phyloP scores from a whole-genome alignment of 2,888 invertebrate species.

The Seladonia tumulorum region DNA sequence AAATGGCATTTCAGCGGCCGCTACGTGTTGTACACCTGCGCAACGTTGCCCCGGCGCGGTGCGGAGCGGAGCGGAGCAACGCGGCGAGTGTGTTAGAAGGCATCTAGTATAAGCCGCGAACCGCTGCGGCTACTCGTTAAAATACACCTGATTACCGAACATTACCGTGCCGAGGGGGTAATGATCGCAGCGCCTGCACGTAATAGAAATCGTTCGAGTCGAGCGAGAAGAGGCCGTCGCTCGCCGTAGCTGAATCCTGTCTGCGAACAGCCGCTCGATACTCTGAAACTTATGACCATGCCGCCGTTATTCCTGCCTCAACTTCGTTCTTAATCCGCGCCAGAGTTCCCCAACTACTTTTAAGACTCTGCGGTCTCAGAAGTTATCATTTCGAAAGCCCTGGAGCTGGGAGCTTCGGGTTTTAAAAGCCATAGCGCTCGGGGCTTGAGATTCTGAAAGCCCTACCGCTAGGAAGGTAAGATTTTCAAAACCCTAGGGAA shows the following conservation, averaged over 20 bases:
- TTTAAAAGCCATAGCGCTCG: no score
- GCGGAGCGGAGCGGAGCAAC: no score
- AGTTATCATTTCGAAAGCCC: no score
- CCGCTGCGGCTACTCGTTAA: constrained; percentile 67
- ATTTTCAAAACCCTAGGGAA: no score
- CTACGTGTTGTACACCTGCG: constrained; percentile 42
- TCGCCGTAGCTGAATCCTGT: background rate
- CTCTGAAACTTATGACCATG: background rate
- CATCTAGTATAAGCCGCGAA: constrained; percentile 55
- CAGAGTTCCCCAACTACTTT: background rate
- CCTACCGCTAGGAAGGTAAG: no score
- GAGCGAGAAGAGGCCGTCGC: constrained; percentile 32
- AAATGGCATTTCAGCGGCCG: constrained; percentile 64
- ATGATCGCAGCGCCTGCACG: constrained; percentile 64
- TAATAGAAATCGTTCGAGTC: constrained; percentile 66
- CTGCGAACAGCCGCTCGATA: background rate
- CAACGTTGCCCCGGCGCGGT: constrained; percentile 11
- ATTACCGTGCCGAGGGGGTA: constrained; percentile 66
- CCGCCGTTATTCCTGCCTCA: background rate
- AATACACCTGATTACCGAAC: constrained; percentile 69
- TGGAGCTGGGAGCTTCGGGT: no score
- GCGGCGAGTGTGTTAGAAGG: constrained; percentile 29
- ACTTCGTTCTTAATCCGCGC: background rate
- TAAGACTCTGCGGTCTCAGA: no score
- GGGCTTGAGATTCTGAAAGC: no score